phyloP scores from a whole-genome alignment of 2,113 vertebrate species.

The Sigmodon hispidus region DNA sequence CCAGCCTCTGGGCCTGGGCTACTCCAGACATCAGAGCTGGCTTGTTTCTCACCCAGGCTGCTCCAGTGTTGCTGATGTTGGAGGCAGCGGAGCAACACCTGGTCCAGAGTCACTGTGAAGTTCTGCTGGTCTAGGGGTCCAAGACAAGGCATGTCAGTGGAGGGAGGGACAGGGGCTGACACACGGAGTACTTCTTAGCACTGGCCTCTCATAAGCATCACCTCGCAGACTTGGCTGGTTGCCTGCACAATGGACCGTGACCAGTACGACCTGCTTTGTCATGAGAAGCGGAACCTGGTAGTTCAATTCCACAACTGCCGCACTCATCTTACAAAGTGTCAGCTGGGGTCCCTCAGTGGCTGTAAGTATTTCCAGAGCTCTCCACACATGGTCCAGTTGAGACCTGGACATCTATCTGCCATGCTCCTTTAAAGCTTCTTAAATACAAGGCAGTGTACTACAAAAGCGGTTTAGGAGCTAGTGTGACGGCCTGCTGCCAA shows the following conservation, averaged over 20 bases:
- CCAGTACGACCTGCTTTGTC: background rate
- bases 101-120: conserved; percentile 93
- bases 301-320: background rate
- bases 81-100: conserved; percentile 93
- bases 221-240: too few species aligned
- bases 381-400: background rate
- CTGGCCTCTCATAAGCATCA: background rate
- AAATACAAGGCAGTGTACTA: background rate
- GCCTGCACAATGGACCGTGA: background rate
- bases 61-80: conserved; percentile 93
- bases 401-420: background rate
- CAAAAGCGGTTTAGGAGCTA: background rate
- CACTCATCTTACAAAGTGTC: background rate
- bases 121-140: conserved; percentile 93
- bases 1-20: conserved; percentile 39
- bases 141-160: background rate
- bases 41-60: conserved; percentile 81
- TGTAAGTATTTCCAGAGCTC: background rate
- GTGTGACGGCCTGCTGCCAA: background rate
- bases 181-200: background rate
- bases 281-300: background rate
- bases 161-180: background rate
- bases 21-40: conserved; percentile 76
- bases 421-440: background rate
- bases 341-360: background rate